Evolutionary conservation across 2,797 vertebrate genomes (phyloP), one percentile per base, ranked within the genome.

Genomic region (Ctenopoma multispine): DNA sequence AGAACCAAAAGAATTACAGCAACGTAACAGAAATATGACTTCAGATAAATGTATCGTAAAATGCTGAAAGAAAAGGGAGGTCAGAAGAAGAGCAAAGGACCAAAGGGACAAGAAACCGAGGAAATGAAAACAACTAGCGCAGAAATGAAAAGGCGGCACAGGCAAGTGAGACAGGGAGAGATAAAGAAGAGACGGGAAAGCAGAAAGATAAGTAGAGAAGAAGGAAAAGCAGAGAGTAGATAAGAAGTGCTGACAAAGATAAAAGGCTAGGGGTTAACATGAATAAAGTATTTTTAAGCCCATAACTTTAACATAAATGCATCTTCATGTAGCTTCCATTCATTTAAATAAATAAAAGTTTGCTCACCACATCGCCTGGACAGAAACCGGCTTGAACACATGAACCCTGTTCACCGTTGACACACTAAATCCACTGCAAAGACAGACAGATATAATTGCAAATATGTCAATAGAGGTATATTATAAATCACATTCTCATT

Each of bases 351-450:
- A 44, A 48, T 1, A 48, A 58, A 58, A 43, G 36, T 27, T 27
- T 50, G 34, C 97, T 96, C 83, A 99, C 98, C 98, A 99, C 97
- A 99, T 99, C 65, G 98, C 98, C 88, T 99, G 98, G 18, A 99
- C 98, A 1, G 98, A 99, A 20, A 99, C 98, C 0, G 98, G 98
- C 90, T 99, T 99, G 93, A 99, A 99, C 79, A 99, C 95, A 75
- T 99, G 98, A 84, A 99, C 94, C 91, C 96, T 94, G 94, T 96
- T 99, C 87, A 95, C 97, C 4, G 97, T 98, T 0, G 97, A 99
- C 34, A 99, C 97, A 17, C 97, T 99, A 87, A 99, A 99, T 55
- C 98, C 98, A 48, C 98, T 99, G 90, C 12, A 68, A 63, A 81
- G 49, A 70, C 3, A 67, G n/a, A 74, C 7, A 68, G 1, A 29